Percentiles rank a stretch among this genome's conserved stretches.
Evolutionary conservation across 1,140 invertebrate species (phyloP).

Genomic region (Drosophila orosa): DNA sequence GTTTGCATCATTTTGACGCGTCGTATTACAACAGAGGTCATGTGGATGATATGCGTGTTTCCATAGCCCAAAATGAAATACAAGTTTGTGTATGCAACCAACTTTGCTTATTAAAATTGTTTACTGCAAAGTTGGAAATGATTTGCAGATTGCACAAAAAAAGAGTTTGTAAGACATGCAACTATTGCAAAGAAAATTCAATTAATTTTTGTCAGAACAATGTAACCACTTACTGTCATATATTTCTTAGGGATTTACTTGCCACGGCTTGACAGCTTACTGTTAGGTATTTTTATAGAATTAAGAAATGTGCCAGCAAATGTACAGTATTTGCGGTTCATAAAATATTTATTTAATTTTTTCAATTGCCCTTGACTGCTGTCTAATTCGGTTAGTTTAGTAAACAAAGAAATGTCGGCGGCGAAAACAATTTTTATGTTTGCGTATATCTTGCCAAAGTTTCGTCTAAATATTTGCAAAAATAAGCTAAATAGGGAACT

Average conservation of each 20-base stretch:
- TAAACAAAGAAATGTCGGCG: conserved; percentile 34
- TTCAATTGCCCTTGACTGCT: conserved; percentile 31
- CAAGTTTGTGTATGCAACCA: conserved; percentile 24
- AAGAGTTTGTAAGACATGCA: conserved; percentile 28
- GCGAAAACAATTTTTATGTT: conserved; percentile 16
- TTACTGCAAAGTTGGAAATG: conserved; percentile 13
- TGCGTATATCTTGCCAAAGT: conserved; percentile 9
- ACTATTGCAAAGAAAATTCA: not conserved
- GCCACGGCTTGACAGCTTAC: not conserved
- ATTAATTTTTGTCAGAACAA: not conserved
- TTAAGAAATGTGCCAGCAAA: not conserved
- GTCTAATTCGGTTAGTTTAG: conserved; percentile 24
- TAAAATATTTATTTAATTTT: not conserved
- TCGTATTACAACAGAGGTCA: conserved; percentile 41
- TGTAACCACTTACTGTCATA: not conserved
- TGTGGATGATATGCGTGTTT: conserved; percentile 24
- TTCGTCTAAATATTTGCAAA: conserved; percentile 20
- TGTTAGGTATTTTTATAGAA: not conserved
- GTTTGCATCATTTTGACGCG: conserved; percentile 53
- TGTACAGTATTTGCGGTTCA: not conserved
- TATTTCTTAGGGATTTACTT: not conserved
- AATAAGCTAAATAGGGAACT: conserved; percentile 11
- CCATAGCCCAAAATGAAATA: conserved; percentile 24
- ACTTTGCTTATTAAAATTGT: conserved; percentile 47
- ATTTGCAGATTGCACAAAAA: conserved; percentile 5